phyloP scores from a whole-genome alignment of 1,140 invertebrate species.

The Trichonephila clavipes region DNA sequence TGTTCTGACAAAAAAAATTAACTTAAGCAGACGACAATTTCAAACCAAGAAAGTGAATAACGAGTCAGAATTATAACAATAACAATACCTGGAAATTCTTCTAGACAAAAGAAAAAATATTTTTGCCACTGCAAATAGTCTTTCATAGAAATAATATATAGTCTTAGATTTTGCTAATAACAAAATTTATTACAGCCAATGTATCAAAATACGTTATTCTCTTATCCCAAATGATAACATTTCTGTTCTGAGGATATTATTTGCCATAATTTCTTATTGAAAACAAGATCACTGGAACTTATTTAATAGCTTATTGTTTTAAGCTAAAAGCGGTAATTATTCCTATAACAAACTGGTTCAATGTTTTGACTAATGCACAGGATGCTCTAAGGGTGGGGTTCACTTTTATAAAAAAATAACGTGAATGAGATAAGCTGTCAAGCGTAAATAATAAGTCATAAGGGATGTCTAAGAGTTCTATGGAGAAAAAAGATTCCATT shows the following conservation, averaged over 20 bases:
- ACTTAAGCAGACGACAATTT: no score
- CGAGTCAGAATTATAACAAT: no score
- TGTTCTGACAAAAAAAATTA: no score
- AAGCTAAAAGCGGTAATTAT: neutral
- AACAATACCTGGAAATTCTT: no score
- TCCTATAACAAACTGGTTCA: neutral
- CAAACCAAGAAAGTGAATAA: no score
- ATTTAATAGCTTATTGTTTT: neutral
- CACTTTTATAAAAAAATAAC: neutral
- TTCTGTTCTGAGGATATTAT: neutral
- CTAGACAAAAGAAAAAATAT: no score
- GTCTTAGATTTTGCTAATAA: no score
- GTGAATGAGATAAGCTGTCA: neutral
- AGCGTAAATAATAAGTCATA: slow-evolving; percentile 2
- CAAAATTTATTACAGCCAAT: no score
- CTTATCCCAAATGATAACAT: neutral
- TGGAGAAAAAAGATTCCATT: neutral
- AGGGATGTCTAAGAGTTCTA: neutral
- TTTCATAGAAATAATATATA: no score
- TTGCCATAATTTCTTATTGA: neutral
- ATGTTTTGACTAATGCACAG: neutral
- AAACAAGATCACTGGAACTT: neutral
- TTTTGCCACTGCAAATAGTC: no score
- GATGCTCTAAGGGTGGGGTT: neutral
- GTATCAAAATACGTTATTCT: neutral